Evolutionary conservation across 1,140 invertebrate species (phyloP).

Genomic region (Hylyphantes graminicola): DNA sequence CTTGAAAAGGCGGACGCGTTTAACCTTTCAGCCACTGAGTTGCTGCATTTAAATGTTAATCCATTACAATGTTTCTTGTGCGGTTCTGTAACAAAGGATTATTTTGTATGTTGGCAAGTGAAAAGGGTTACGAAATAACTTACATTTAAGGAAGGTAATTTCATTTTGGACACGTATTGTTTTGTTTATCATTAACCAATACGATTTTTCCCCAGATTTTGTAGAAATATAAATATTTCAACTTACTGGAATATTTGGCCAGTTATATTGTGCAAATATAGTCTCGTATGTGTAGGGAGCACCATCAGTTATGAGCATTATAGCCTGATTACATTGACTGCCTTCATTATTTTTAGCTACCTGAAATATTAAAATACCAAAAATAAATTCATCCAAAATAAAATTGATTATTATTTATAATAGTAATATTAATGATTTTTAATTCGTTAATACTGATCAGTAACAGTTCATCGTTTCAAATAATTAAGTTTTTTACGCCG

Average conservation of each 20-base stretch:
- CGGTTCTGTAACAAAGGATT: too few relatives aligned
- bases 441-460: too few relatives aligned
- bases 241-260: constrained; percentile 73
- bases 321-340: constrained; percentile 94
- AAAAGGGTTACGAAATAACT: too few relatives aligned
- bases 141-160: too few relatives aligned
- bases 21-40: too few relatives aligned
- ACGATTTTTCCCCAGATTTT: neutral
- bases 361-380: constrained; percentile 30
- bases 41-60: too few relatives aligned
- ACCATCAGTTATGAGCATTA: constrained; percentile 98
- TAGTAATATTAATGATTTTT: too few relatives aligned
- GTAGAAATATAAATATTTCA: constrained; percentile 1
- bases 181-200: too few relatives aligned
- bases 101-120: too few relatives aligned
- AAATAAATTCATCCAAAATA: neutral
- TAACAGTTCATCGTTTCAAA: neutral
- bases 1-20: too few relatives aligned
- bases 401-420: neutral
- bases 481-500: neutral
- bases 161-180: too few relatives aligned
- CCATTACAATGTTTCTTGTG: too few relatives aligned
- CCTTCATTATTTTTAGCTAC: constrained; percentile 72
- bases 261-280: constrained; percentile 90
- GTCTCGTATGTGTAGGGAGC: constrained; percentile 93